Percentiles rank a stretch among this genome's conserved stretches.
phyloP scores from a whole-genome alignment of 2,888 invertebrate genomes.

The Pemphredon lugubris region DNA sequence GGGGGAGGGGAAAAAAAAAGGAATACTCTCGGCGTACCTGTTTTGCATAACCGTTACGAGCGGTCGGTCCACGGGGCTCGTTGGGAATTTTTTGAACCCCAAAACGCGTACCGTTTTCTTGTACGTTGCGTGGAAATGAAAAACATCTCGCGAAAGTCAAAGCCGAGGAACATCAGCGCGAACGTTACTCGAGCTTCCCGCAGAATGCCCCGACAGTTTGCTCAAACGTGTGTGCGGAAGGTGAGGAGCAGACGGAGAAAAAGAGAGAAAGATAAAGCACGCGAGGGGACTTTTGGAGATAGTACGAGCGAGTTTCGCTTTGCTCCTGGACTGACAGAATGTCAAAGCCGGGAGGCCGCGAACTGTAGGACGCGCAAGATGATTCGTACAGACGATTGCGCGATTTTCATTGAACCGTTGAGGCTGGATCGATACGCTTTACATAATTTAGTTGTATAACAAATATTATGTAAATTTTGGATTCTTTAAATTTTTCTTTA shows the following conservation, averaged over 20 bases:
- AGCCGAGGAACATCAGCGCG: slow-evolving; percentile 53
- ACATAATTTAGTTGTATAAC: too few species aligned
- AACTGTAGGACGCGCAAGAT: slow-evolving; percentile 26
- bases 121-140: slow-evolving; percentile 49
- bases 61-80: slow-evolving; percentile 21
- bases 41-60: slow-evolving; percentile 48
- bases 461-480: too few species aligned
- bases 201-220: slow-evolving; percentile 59
- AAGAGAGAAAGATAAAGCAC: slow-evolving; percentile 21
- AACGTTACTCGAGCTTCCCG: slow-evolving; percentile 43
- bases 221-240: slow-evolving; percentile 59
- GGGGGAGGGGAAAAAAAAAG: neutral
- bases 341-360: slow-evolving; percentile 29
- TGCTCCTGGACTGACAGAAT: slow-evolving; percentile 42
- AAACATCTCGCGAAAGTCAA: slow-evolving; percentile 57
- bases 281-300: slow-evolving; percentile 58
- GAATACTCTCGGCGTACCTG: slow-evolving; percentile 3
- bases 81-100: too few species aligned
- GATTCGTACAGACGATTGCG: slow-evolving; percentile 32
- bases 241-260: slow-evolving; percentile 17
- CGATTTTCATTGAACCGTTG: neutral
- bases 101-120: slow-evolving; percentile 41
- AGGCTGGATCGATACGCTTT: too few species aligned
- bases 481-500: too few species aligned
- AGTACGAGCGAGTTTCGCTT: slow-evolving; percentile 59